These are phyloP conservation scores for Melanocharis versteri DNA, from an alignment of 2,113 vertebrate genomes.

Conservation along the genomic window DNA sequence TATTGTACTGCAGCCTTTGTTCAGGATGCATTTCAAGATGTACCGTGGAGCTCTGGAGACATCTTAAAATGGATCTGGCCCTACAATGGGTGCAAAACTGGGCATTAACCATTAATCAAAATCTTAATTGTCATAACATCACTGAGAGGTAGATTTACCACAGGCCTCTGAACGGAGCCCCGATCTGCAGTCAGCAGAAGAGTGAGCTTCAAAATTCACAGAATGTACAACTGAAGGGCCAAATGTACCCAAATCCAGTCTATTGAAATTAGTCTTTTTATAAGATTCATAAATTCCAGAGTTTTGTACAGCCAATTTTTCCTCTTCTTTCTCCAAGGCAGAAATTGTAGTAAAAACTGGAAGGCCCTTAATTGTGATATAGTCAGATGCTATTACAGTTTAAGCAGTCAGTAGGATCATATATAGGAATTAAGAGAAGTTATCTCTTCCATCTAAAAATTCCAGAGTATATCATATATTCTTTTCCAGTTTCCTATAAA, in stretches of 20 bases:
- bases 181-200: not conserved
- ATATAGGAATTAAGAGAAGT: conserved; percentile 10
- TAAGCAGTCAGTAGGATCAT: conserved; percentile 30
- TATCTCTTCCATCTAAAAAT: conserved; percentile 22
- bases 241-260: not conserved
- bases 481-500: conserved; percentile 66
- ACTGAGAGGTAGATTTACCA: conserved; percentile 26
- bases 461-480: conserved; percentile 32
- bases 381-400: conserved; percentile 38
- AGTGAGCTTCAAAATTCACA: not conserved
- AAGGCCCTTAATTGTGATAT: conserved; percentile 25
- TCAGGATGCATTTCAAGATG: not conserved
- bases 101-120: not conserved
- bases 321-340: conserved; percentile 17
- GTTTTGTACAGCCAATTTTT: not conserved
- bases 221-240: not conserved
- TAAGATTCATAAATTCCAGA: not conserved
- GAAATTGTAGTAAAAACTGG: not conserved
- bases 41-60: not conserved
- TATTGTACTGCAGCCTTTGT: not conserved
- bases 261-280: not conserved
- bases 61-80: not conserved
- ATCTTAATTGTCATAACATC: not conserved
- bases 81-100: not conserved
- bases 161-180: not conserved